A percentile compares a stretch with the other conserved stretches of the same genome.
These are phyloP conservation scores for Sarcophaga variegata DNA, from an alignment of 2,888 invertebrate genomes.

Conservation along the genomic window DNA sequence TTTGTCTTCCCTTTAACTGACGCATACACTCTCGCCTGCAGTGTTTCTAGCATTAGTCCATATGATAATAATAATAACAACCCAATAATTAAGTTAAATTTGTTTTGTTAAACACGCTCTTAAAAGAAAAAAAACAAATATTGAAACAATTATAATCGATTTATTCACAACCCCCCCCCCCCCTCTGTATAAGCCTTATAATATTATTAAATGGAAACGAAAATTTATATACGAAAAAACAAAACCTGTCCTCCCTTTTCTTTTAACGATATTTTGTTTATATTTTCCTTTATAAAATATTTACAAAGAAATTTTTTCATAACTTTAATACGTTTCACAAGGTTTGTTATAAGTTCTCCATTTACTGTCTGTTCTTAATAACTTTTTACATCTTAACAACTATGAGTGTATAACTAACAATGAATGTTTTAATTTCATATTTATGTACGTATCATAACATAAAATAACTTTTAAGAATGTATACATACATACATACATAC, in stretches of 20 bases:
- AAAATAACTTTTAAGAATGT: no score
- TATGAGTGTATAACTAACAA: no score
- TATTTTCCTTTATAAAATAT: background rate
- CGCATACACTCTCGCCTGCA: background rate
- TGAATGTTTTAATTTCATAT: no score
- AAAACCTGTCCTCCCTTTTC: background rate
- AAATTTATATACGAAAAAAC: slow-evolving; percentile 37
- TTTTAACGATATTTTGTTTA: background rate
- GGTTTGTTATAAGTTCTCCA: background rate
- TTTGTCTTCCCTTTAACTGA: background rate
- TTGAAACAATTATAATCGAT: slow-evolving; percentile 5
- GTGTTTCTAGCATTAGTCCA: background rate
- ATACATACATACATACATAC: no score
- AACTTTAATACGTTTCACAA: background rate
- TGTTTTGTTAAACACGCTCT: slow-evolving; percentile 53
- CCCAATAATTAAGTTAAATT: slow-evolving; percentile 22
- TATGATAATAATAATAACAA: background rate
- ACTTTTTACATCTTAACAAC: no score
- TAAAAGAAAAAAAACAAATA: slow-evolving; percentile 17
- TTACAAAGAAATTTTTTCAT: background rate
- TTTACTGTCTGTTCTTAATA: background rate
- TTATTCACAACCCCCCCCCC: background rate
- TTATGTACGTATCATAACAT: no score
- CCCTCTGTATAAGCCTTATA: slow-evolving; percentile 6
- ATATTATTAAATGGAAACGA: slow-evolving; percentile 37